Evolutionary conservation across 2,113 vertebrate species (phyloP).

Genomic region (Muscicapa adusta): DNA sequence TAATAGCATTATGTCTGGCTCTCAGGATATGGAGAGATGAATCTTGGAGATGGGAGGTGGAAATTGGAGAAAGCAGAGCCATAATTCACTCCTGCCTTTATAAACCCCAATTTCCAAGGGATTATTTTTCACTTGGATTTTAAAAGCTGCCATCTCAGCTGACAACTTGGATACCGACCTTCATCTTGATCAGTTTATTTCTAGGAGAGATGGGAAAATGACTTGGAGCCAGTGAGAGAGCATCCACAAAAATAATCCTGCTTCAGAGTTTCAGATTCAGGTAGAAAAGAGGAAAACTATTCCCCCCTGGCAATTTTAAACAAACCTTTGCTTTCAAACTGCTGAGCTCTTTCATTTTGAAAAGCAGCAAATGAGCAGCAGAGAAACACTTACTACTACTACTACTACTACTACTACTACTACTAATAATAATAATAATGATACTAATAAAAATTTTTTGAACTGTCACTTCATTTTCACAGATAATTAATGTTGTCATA

Average conservation of each 20-base stretch:
- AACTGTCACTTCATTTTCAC: not conserved
- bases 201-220: not conserved
- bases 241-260: not conserved
- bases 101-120: constrained; percentile 15
- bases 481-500: not conserved
- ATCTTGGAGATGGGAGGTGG: not conserved
- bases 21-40: not conserved
- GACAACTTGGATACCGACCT: not conserved
- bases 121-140: constrained; percentile 26
- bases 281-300: not conserved
- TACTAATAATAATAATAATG: not conserved
- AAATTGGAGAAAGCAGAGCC: not conserved
- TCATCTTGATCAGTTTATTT: constrained; percentile 33
- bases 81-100: constrained; percentile 30
- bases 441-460: not conserved
- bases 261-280: not conserved
- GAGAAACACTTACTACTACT: not conserved
- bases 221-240: not conserved
- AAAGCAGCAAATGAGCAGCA: not conserved
- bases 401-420: no score
- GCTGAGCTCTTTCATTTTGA: not conserved
- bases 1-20: not conserved
- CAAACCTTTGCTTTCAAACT: constrained; percentile 18
- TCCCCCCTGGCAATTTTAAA: not conserved
- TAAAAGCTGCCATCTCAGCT: not conserved